Evolutionary conservation across 2,888 invertebrate genomes (phyloP), one percentile per base, ranked within the genome.

Genomic region (Danaus chrysippus): DNA sequence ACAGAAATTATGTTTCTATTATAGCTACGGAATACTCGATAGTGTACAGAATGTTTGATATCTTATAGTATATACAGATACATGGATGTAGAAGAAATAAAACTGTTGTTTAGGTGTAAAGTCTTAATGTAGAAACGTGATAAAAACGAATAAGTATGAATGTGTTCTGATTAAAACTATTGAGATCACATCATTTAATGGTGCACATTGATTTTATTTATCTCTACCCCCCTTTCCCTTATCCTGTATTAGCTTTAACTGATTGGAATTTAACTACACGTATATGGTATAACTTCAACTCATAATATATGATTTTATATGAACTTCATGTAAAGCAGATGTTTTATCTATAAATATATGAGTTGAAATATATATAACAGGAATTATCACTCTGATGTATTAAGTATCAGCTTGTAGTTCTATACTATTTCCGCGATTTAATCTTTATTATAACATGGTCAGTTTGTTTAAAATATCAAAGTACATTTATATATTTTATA

Each of bases 131-230:
- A 79, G 77, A 72, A 75, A 76, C 73, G 70, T 81, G 79, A 79
- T 82, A 77, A 79, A 73, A 70, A 72, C 68, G 72, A 76, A 74
- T 34, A 76, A 77, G 78, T 73, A 82, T 69, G 74, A 76, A 76
- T 76, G 76, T 76, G 74, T 77, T 70, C 73, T 70, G 74, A 71
- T 73, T 72, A 73, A 71, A 79, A 76, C 70, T 71, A 78, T 67
- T 34, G 23, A 34, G 76, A 78, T 76, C 75, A 75, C 75, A 79
- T 81, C 81, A 81, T 76, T 84, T 77, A 82, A 82, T 79, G 84
- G 83, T 88, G 87, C 84, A 86, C 79, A 77, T 79, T 82, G 79
- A 81, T 85, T 86, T 87, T 83, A 77, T 82, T 84, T 78, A 68
- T 71, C 72, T 74, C 71, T 54, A 69, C 77, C 71, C 75, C 65